Base-by-base conservation (phyloP, 2,888 invertebrate genomes). In the Hirtodrosophila cameraria region DNA sequence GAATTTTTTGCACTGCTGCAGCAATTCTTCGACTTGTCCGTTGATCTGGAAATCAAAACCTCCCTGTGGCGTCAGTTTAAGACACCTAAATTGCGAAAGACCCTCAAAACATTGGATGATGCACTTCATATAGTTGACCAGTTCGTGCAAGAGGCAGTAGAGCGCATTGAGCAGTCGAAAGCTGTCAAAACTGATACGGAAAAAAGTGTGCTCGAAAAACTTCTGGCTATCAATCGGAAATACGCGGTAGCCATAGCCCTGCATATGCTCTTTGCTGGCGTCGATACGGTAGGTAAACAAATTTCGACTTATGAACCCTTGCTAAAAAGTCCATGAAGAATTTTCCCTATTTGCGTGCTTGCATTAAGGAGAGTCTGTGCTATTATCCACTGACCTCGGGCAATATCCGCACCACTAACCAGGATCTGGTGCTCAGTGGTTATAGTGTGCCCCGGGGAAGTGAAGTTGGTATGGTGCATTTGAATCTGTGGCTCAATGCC, bases 301-400 rank as follows among this genome's bases (percentile, higher is more conserved):
- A 16, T 8, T 1, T 5, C 8, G 8, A 6, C 5, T 5, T 23
- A n/a, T n/a, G n/a, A n/a, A n/a, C n/a, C n/a, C n/a, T n/a, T n/a
- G n/a, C 91, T 0, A 77, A 89, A 1, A 87, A 90, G 7, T 87
- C 91, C 53, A 85, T 93, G 49, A 89, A 90, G 30, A 87, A 92
- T 48, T 90, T 93, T 59, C 92, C 93, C 0, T 95, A 94, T 83
- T 86, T 96, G 13, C 93, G 92, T 69, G 95, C 95, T 0, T 95
- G 94, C 80, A 92, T 96, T 20, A 96, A 95, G 86, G 95, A 96
- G 89, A 92, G 94, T 0, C 88, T 95, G 53, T 92, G 95, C 75
- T 54, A 94, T n/a, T 91, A 92, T 77, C 94, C 94, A 0, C 92
- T 94, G 0, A 92, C 92, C 0, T 88, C 92, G 11, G 94, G 92